phyloP scores from a whole-genome alignment of 2,113 vertebrate genomes.

The Gallinago jamesoni region DNA sequence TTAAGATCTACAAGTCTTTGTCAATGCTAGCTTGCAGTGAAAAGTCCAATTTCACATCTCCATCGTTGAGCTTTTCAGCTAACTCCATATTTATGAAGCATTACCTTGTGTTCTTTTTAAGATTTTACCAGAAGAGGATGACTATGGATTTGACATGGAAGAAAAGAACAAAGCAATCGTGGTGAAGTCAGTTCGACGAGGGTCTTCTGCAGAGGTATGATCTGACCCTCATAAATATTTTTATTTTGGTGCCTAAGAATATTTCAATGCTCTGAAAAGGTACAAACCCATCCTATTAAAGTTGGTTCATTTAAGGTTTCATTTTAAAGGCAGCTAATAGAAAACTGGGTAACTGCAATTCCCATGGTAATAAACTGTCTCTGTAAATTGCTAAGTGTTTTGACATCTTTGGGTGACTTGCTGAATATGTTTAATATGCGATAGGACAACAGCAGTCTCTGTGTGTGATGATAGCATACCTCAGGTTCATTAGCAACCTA shows the following conservation, averaged over 20 bases:
- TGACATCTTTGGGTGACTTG: not conserved
- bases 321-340: not conserved
- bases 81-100: not conserved
- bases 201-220: constrained; percentile 93
- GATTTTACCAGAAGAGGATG: constrained; percentile 94
- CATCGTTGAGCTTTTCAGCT: not conserved
- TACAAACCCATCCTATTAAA: not conserved
- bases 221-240: not conserved
- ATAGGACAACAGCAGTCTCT: not conserved
- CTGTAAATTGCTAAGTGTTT: not conserved
- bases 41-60: not conserved
- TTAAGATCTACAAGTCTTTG: not conserved
- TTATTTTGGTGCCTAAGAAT: not conserved
- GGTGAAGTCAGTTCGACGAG: constrained; percentile 91
- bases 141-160: constrained; percentile 96
- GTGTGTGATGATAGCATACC: not conserved
- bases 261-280: not conserved
- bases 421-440: not conserved
- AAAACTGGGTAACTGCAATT: not conserved
- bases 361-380: not conserved
- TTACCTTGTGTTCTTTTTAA: constrained; percentile 44
- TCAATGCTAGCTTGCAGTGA: not conserved
- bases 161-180: constrained; percentile 94
- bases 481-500: not conserved
- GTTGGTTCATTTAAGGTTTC: not conserved